Conservation (phyloP, 2,888 invertebrate genomes). For the Seladonia tumulorum region DNA sequence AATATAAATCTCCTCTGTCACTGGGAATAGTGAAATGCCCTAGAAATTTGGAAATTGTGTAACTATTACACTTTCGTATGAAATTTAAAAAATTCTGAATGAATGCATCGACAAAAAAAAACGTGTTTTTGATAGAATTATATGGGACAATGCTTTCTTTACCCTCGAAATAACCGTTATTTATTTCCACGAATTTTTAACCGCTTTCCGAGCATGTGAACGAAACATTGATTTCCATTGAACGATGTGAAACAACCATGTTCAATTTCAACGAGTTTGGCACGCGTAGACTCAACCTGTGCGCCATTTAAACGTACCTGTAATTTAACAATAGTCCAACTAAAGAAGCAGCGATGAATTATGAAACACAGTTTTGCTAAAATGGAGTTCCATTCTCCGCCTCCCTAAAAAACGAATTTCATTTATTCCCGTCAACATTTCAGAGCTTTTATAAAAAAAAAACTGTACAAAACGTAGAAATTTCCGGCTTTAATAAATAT, state of each 20-base stretch:
- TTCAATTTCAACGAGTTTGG: neutral
- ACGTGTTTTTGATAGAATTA: no score
- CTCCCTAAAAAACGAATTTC: neutral
- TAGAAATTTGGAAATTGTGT: neutral
- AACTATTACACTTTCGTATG: neutral
- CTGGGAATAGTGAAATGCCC: neutral
- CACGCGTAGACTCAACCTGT: neutral
- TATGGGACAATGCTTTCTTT: no score
- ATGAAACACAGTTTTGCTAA: neutral
- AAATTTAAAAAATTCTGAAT: no score
- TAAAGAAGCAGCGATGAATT: neutral
- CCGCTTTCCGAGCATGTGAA: no score
- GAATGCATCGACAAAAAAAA: no score
- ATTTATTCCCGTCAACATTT: neutral
- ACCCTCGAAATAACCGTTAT: neutral
- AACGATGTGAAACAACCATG: neutral
- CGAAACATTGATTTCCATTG: neutral
- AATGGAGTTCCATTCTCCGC: neutral
- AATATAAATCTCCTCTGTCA: no score
- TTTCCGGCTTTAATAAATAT: neutral
- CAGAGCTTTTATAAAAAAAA: neutral
- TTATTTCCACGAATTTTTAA: neutral
- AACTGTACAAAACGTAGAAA: neutral
- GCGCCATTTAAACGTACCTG: neutral
- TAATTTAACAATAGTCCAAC: neutral